Base-by-base conservation (phyloP, 2,888 invertebrate species). In the Aleiodes testaceus region DNA sequence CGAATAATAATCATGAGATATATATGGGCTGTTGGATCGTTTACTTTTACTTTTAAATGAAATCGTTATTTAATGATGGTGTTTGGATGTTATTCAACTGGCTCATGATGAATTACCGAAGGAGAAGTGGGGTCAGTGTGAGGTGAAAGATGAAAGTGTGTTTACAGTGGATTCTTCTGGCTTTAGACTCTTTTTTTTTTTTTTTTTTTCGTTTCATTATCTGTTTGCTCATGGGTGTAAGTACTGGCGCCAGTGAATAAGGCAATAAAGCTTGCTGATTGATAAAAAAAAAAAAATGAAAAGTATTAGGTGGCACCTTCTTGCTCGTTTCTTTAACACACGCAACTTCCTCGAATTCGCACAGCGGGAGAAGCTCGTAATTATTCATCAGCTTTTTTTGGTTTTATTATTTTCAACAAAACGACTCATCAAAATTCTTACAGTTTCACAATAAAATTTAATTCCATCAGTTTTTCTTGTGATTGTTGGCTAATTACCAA, bases 301-400 rank as follows among this genome's bases (percentile, higher is more conserved):
- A 36, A 36, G 11, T 9, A 66, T 72, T 42, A 55, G 69, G 68
- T 65, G 67, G 20, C 26, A 59, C 55, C 49, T 30, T 26, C 45
- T 52, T 45, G 44, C 36, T 50, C 2, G 53, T 73, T 66, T 74
- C 68, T 74, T 70, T 59, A 66, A 71, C 26, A 49, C 76, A 75
- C 72, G 75, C 76, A 72, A 77, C 70, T 76, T 76, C 77, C 73
- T 67, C 69, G 77, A 72, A 77, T 66, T 67, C 30, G 22, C 70
- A 22, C 72, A 73, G 77, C 75, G 66, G 77, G 77, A 66, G 65
- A 66, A 53, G 53, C 64, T 16, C 53, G 12, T 50, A 55, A 55
- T 55, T 55, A 55, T 55, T 55, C 36, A 55, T n/a, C 16, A 36
- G 9, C 9, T 11, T 55, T 11, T 55, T 14, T 12, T 53, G 53